Evolutionary conservation across 2,113 vertebrate species (phyloP).

Genomic region (Spilogale gracilis): DNA sequence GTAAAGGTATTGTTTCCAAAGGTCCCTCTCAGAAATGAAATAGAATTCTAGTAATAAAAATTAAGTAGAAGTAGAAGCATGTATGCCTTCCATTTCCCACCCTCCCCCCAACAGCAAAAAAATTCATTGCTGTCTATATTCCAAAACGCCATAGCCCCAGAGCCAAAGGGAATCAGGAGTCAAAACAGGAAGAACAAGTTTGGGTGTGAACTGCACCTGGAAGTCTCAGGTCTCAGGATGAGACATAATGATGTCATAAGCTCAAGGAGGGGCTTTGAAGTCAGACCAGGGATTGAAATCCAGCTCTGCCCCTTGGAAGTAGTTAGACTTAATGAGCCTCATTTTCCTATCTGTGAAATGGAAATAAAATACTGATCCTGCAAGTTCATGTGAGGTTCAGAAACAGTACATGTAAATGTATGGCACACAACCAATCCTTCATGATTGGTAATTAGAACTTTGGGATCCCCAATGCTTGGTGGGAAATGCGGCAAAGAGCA

Average conservation of each 20-base stretch:
- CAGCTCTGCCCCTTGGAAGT: not conserved
- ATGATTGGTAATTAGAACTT: not conserved
- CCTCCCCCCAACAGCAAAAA: not conserved
- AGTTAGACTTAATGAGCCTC: not conserved
- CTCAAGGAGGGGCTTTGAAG: conserved; percentile 58
- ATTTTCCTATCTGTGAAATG: not conserved
- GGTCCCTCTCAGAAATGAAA: conserved; percentile 31
- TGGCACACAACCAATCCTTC: not conserved
- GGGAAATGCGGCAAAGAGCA: not conserved
- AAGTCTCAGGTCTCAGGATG: conserved; percentile 6
- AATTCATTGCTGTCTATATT: not conserved
- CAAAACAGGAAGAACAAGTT: conserved; percentile 76
- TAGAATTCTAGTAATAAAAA: not conserved
- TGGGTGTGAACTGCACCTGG: conserved; percentile 46
- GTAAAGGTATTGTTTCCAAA: conserved; percentile 53
- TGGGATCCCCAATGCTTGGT: not conserved
- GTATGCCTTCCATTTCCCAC: not conserved
- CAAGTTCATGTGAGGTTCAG: not conserved
- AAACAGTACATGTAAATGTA: not conserved
- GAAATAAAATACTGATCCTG: not conserved
- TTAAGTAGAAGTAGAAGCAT: not conserved
- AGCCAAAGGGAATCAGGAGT: conserved; percentile 53
- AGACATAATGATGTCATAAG: conserved; percentile 59
- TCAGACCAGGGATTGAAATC: not conserved
- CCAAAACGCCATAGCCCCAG: conserved; percentile 16